A percentile compares a stretch with the other conserved stretches of the same genome.
Conservation (phyloP, 2,888 invertebrate genomes). For the Lasioglossum malachurum region DNA sequence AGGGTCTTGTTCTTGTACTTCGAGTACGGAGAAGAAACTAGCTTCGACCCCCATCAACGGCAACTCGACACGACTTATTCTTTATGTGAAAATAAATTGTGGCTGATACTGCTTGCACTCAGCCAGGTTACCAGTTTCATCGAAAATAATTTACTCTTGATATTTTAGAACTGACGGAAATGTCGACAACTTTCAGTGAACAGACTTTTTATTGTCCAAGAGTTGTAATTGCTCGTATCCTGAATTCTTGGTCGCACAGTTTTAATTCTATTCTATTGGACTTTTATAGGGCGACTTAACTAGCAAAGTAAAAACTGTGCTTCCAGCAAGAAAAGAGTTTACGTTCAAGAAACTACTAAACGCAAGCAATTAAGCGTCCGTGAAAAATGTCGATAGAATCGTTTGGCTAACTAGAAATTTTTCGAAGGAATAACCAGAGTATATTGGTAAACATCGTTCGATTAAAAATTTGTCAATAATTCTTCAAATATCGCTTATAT, state of each 20-base stretch:
- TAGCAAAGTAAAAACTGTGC: background rate
- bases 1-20: conserved; percentile 15
- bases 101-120: background rate
- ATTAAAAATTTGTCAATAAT: background rate
- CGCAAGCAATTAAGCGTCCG: background rate
- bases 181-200: background rate
- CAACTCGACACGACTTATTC: background rate
- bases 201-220: background rate
- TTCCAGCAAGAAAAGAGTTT: background rate
- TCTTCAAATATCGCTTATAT: background rate
- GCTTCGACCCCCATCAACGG: background rate
- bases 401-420: background rate
- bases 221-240: background rate
- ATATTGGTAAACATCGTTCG: background rate
- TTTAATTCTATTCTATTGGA: background rate
- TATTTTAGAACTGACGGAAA: background rate
- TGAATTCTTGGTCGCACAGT: background rate
- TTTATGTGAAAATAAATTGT: background rate
- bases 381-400: background rate
- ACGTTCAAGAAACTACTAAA: background rate
- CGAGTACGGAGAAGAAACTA: background rate
- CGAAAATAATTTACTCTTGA: background rate
- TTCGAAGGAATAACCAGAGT: background rate
- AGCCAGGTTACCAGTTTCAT: background rate
- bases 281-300: background rate